These are phyloP conservation scores for Zygogramma bicolorata DNA, from an alignment of 2,888 invertebrate species.

Conservation along the genomic window DNA sequence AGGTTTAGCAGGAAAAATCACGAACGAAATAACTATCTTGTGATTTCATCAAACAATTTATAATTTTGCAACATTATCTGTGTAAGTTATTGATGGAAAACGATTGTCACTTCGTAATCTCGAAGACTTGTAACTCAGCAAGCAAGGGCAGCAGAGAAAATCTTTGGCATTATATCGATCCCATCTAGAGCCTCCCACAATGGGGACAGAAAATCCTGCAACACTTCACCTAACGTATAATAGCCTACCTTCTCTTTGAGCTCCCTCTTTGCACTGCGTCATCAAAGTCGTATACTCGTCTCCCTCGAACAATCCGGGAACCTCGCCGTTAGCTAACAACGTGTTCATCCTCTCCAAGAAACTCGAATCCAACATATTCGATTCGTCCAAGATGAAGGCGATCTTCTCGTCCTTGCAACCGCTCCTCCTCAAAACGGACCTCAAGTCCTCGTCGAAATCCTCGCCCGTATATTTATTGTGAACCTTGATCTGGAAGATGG, in stretches of 20 bases:
- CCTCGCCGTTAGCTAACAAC: slow-evolving; percentile 97
- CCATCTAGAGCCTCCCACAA: too few relatives aligned
- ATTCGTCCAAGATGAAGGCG: slow-evolving; percentile 98
- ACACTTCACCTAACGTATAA: too few relatives aligned
- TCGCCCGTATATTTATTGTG: slow-evolving; percentile 99
- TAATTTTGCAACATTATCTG: too few relatives aligned
- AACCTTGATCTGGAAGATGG: slow-evolving; percentile 98
- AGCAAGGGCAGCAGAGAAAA: too few relatives aligned
- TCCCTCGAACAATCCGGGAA: slow-evolving; percentile 93
- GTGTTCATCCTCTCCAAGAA: slow-evolving; percentile 99
- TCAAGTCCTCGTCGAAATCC: slow-evolving; percentile 98
- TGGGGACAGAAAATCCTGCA: too few relatives aligned
- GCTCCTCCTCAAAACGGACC: slow-evolving; percentile 86
- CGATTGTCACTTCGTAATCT: too few relatives aligned
- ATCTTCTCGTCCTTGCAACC: slow-evolving; percentile 98
- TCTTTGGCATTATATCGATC: too few relatives aligned
- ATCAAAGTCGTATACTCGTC: slow-evolving; percentile 99
- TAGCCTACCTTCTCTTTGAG: slow-evolving; percentile 85
- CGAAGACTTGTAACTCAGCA: too few relatives aligned
- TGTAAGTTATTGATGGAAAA: too few relatives aligned
- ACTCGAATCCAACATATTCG: slow-evolving; percentile 97
- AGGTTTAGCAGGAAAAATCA: too few relatives aligned
- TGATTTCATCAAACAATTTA: too few relatives aligned
- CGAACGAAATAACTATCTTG: too few relatives aligned
- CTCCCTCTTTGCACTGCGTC: slow-evolving; percentile 99